phyloP scores from a whole-genome alignment of 1,140 invertebrate genomes.

The Cydia amplana region DNA sequence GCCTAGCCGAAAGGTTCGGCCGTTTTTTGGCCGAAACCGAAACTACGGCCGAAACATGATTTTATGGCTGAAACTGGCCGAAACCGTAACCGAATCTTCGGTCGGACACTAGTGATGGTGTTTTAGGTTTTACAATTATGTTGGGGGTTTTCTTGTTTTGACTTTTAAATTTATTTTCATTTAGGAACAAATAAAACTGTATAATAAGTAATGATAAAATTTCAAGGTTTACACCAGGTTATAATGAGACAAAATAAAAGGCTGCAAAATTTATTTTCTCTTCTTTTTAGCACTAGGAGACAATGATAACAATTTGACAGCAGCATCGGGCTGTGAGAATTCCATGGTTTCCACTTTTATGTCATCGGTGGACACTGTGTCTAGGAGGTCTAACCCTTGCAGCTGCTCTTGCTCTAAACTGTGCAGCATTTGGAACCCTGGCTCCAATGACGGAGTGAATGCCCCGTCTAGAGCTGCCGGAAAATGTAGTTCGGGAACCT shows the following conservation, averaged over 20 bases:
- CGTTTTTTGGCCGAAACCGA: too few relatives aligned
- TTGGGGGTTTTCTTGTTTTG: too few relatives aligned
- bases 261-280: conserved; percentile 58
- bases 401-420: conserved; percentile 75
- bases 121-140: too few relatives aligned
- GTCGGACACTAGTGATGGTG: too few relatives aligned
- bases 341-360: conserved; percentile 71
- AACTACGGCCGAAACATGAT: too few relatives aligned
- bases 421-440: conserved; percentile 76
- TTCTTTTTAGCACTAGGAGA: conserved; percentile 74
- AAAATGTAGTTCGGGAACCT: conserved; percentile 77
- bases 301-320: conserved; percentile 57
- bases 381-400: conserved; percentile 68
- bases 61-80: too few relatives aligned
- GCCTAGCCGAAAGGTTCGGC: too few relatives aligned
- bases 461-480: conserved; percentile 73
- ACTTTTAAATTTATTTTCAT: too few relatives aligned
- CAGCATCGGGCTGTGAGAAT: conserved; percentile 65
- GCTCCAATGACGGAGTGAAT: conserved; percentile 74
- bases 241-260: conserved; percentile 17
- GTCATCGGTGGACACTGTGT: conserved; percentile 64
- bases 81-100: too few relatives aligned
- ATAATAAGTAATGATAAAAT: too few relatives aligned
- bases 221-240: too few relatives aligned
- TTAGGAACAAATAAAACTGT: too few relatives aligned